Evolutionary conservation across 2,888 invertebrate species (phyloP), one percentile per base, ranked within the genome.

Genomic region (Punctoribates punctum): DNA sequence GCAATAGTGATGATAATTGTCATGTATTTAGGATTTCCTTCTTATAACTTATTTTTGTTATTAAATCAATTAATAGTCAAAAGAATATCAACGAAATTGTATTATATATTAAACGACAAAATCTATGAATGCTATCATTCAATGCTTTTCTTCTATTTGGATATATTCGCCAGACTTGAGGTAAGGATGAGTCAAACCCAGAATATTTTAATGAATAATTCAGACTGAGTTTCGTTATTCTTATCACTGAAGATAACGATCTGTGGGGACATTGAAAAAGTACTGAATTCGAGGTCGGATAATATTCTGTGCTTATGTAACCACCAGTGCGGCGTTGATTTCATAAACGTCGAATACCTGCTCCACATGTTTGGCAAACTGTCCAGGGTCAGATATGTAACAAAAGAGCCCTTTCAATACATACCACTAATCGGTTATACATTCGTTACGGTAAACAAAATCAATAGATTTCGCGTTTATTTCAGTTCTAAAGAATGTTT

Each of bases 291-390:
- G 34, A n/a, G n/a, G 23, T 13, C 38, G 6, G 42, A 70, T 29
- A 70, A 46, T 25, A 11, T 70, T 8, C 42, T 70, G 6, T 8
- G 42, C 70, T 42, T 70, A 42, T 38, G 42, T 70, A 70, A 70
- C 46, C 70, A 70, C 20, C 70, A 70, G 70, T 70, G 46, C 38
- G 70, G 42, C 13, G 46, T 70, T n/a, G 70, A 70, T 23, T 70
- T 70, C 11, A 13, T 70, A n/a, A 46, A 42, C 42, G 23, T 23
- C 3, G 42, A 70, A 20, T 11, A 11, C 5, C 6, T 70, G 1
- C 1, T 13, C 1, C 9, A 38, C 2, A 15, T 0, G 34, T 70
- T 70, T 2, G 70, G 46, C 23, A 20, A 38, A 70, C 38, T 70
- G 46, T 70, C 46, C 20, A n/a, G 46, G 23, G 20, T 70, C 38